Percentiles rank a stretch among this genome's conserved stretches.
These are phyloP conservation scores for Cerastis leucographa DNA, from an alignment of 2,888 invertebrate species.

Conservation along the genomic window DNA sequence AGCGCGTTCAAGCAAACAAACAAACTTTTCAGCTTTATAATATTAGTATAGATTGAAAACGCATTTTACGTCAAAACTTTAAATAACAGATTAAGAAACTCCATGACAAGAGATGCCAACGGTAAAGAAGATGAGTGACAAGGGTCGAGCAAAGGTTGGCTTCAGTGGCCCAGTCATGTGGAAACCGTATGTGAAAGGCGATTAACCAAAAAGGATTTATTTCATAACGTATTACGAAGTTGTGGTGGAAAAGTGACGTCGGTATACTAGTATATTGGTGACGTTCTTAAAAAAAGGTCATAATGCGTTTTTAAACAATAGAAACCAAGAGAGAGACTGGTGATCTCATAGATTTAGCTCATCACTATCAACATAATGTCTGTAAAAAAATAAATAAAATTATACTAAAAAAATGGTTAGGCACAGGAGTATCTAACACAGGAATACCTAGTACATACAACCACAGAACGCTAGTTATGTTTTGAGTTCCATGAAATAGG, in stretches of 20 bases:
- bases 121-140: constrained; percentile 55
- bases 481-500: too few relatives aligned
- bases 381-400: not conserved
- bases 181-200: constrained; percentile 40
- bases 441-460: too few relatives aligned
- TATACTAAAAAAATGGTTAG: too few relatives aligned
- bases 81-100: constrained; percentile 32
- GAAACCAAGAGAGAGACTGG: too few relatives aligned
- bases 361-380: not conserved
- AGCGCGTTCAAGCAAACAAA: too few relatives aligned
- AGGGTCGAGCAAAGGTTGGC: constrained; percentile 46
- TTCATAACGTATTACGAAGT: constrained; percentile 14
- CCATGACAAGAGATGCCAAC: constrained; percentile 32
- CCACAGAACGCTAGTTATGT: too few relatives aligned
- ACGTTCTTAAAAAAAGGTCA: not conserved
- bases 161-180: constrained; percentile 31
- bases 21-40: too few relatives aligned
- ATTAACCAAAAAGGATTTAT: constrained; percentile 50
- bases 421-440: too few relatives aligned
- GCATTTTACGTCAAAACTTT: not conserved
- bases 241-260: not conserved
- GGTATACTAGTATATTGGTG: not conserved
- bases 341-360: too few relatives aligned
- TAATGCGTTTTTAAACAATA: too few relatives aligned
- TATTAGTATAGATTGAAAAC: too few relatives aligned